Evolutionary conservation across 2,888 invertebrate species (phyloP).

Genomic region (Drosophila prostipennis): DNA sequence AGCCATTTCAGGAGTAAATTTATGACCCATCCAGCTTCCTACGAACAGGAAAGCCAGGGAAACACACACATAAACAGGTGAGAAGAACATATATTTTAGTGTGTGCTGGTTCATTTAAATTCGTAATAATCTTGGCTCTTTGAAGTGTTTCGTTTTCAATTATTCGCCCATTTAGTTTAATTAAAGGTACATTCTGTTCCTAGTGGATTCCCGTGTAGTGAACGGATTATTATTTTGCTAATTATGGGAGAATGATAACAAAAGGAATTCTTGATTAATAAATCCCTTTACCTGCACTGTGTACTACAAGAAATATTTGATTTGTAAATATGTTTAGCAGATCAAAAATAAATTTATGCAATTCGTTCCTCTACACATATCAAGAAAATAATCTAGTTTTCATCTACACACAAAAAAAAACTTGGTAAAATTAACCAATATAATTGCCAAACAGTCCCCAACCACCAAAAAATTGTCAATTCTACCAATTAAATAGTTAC

Average conservation of each 20-base stretch:
- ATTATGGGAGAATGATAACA: not conserved
- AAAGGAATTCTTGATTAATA: not conserved
- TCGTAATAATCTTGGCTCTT: slow-evolving; percentile 45
- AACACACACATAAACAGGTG: slow-evolving; percentile 14
- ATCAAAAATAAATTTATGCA: not conserved
- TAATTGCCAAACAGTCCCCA: no score
- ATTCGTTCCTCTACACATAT: no score
- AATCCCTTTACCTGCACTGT: not conserved
- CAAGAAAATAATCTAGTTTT: no score
- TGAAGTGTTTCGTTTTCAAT: slow-evolving; percentile 48
- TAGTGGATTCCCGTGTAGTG: not conserved
- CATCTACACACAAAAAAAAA: no score
- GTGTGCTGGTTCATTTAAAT: slow-evolving; percentile 32
- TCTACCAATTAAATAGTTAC: no score
- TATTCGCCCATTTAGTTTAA: slow-evolving; percentile 35
- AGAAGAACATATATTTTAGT: slow-evolving; percentile 3
- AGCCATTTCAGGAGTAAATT: slow-evolving; percentile 42
- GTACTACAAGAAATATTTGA: not conserved
- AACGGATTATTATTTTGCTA: not conserved
- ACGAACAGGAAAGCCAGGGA: slow-evolving; percentile 8
- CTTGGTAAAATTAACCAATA: no score
- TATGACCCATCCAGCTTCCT: slow-evolving; percentile 39
- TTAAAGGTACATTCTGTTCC: slow-evolving; percentile 10
- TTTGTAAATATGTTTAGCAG: not conserved
- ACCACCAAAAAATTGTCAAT: no score